Evolutionary conservation across 2,888 invertebrate species (phyloP), one percentile per base, ranked within the genome.

Genomic region (Macaria liturata): DNA sequence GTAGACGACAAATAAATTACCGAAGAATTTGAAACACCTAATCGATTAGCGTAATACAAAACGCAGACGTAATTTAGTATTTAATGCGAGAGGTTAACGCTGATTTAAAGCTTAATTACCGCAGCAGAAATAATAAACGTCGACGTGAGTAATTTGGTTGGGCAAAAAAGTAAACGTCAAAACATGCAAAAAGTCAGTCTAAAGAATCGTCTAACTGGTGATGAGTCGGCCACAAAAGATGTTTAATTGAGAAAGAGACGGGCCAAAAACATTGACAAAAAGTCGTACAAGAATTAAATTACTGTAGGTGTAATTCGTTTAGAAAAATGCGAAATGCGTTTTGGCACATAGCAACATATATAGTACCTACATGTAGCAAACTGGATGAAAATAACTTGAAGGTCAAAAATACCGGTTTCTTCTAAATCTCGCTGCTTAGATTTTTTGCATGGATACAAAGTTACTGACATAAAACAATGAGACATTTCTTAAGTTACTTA

Each of bases 141-240:
- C 39, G 44, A 62, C 60, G 58, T 53, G 54, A 66, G 56, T 58
- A 58, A 54, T 51, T 59, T 54, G 32, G 45, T 46, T 45, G 34
- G 58, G 56, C 65, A 62, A 64, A 62, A n/a, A 62, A 64, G 46
- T 43, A 39, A 49, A 54, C 59, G 44, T 57, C 54, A 44, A 55
- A 55, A 57, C 43, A 57, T 3, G 34, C 53, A 67, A 64, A 64
- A 66, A 62, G 40, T 54, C 9, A 3, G 47, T 50, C 54, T 62
- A 52, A 55, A 46, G 48, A 53, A 54, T 54, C 47, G 40, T 47
- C 46, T 60, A 60, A 64, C 54, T 56, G 57, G 57, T 59, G 59
- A 62, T 61, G 49, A 61, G 57, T 48, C 44, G 56, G 58, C 48
- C 56, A 61, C 60, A 64, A 64, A 65, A 59, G 62, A 62, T 59